These are phyloP conservation scores for Nasalis larvatus DNA, from an alignment of 2,113 vertebrate genomes.

Conservation along the genomic window DNA sequence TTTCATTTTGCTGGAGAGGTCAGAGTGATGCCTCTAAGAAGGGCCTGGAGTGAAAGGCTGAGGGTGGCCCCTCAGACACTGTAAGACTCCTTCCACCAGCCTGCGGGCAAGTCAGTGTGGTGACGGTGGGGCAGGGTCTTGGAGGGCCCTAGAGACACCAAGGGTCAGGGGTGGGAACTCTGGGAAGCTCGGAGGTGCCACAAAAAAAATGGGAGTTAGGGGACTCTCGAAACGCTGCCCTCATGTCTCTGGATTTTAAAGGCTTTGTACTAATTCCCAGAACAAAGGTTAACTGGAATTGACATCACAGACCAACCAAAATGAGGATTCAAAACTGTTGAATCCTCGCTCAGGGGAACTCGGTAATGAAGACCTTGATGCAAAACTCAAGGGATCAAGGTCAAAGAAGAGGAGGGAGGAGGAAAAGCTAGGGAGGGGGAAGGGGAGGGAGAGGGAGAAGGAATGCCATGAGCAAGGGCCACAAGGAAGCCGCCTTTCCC, in stretches of 20 bases:
- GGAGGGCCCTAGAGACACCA: neutral
- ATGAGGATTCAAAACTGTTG: neutral
- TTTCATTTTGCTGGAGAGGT: neutral
- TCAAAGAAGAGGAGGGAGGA: neutral
- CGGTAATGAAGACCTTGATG: neutral
- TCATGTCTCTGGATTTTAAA: neutral
- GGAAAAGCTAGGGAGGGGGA: neutral
- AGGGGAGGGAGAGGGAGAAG: neutral
- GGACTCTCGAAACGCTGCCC: neutral
- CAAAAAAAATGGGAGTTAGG: neutral
- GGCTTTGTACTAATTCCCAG: neutral
- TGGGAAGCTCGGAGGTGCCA: neutral
- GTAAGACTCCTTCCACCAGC: neutral
- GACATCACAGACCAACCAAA: neutral
- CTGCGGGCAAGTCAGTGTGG: neutral
- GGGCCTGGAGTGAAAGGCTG: neutral
- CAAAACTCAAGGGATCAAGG: neutral
- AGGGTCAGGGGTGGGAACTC: neutral
- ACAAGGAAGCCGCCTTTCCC: accelerated
- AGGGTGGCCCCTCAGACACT: neutral
- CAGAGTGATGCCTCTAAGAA: neutral
- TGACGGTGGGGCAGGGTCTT: neutral
- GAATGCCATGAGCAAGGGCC: too few relatives aligned
- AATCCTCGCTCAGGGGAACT: neutral
- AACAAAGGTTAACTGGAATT: neutral